phyloP scores from a whole-genome alignment of 2,888 invertebrate species.

The Campoletis raptor region DNA sequence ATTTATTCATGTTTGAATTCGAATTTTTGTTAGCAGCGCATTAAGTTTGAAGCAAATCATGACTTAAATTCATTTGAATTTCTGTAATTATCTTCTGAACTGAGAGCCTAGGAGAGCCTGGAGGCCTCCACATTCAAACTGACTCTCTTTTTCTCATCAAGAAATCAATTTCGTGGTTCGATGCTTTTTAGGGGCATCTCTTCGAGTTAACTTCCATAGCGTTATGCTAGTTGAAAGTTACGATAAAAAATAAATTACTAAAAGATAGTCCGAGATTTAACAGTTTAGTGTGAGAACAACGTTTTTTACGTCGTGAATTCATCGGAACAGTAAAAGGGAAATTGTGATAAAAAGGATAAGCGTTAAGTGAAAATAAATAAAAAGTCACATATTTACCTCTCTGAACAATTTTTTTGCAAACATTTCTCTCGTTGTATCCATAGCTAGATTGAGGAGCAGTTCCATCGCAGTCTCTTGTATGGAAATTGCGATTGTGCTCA shows the following conservation, averaged over 20 bases:
- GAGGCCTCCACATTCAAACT: not conserved
- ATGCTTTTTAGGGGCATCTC: slow-evolving; percentile 16
- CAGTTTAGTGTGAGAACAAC: not conserved
- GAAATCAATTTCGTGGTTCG: slow-evolving; percentile 27
- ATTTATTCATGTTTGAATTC: not conserved
- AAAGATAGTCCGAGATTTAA: not conserved
- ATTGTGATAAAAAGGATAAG: not conserved
- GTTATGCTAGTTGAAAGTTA: not conserved
- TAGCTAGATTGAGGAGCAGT: slow-evolving; percentile 73
- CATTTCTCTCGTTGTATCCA: slow-evolving; percentile 83
- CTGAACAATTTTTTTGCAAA: slow-evolving; percentile 92
- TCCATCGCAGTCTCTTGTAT: slow-evolving; percentile 76
- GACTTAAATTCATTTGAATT: not conserved
- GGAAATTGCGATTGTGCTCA: slow-evolving; percentile 84
- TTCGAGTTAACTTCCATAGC: not conserved
- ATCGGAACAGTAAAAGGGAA: not conserved
- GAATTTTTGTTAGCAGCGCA: not conserved
- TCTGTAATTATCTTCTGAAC: not conserved
- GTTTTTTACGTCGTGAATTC: not conserved
- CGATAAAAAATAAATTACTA: slow-evolving; percentile 20
- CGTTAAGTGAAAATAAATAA: not conserved
- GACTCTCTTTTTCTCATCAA: slow-evolving; percentile 1
- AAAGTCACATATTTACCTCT: slow-evolving; percentile 87
- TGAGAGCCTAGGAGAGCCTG: not conserved
- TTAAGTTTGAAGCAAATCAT: not conserved